Evolutionary conservation across 2,113 vertebrate genomes (phyloP), one percentile per base, ranked within the genome.

Genomic region (Mormyrus iriodes): DNA sequence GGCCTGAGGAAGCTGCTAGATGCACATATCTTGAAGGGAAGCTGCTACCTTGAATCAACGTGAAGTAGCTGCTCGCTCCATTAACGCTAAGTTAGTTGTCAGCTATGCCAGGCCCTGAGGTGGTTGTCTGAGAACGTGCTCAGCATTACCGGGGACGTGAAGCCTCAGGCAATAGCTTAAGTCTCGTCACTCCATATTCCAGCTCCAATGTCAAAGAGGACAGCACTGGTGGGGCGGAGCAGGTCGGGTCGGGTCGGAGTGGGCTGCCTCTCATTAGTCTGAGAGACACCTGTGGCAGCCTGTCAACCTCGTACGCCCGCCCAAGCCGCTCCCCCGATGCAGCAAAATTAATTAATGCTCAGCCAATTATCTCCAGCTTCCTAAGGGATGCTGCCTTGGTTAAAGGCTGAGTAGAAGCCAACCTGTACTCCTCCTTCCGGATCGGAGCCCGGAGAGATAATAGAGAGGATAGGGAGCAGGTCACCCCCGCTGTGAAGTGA

Each of bases 311-410:
- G 42, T 87, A 58, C 55, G 19, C 83, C 89, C 82, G 87, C 90
- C 88, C 85, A 42, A 42, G 0, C 0, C 31, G 88, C 88, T 94
- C 92, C 91, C 93, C 91, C 90, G 91, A 94, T 79, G 61, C 92
- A 91, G 90, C 85, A 85, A 91, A 94, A 93, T 95, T 93, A 94
- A 94, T 94, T 94, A 93, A 88, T 92, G 88, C 92, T 92, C 91
- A 91, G 94, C 89, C 90, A 89, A 93, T 94, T 94, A 93, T 92
- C 92, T 93, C 86, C 69, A 53, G 31, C 65, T 53, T 82, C 92
- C 89, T 89, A 17, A 31, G 90, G 79, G 48, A 73, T 53, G 39
- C 84, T 88, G 53, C 48, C 88, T 90, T 65, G 73, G 31, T 83
- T 24, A 83, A 91, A 27, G 90, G 91, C 85, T 83, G 58, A 89